These are phyloP conservation scores for Pseudocheirus occidentalis DNA, from an alignment of 2,797 vertebrate genomes.

Conservation along the genomic window DNA sequence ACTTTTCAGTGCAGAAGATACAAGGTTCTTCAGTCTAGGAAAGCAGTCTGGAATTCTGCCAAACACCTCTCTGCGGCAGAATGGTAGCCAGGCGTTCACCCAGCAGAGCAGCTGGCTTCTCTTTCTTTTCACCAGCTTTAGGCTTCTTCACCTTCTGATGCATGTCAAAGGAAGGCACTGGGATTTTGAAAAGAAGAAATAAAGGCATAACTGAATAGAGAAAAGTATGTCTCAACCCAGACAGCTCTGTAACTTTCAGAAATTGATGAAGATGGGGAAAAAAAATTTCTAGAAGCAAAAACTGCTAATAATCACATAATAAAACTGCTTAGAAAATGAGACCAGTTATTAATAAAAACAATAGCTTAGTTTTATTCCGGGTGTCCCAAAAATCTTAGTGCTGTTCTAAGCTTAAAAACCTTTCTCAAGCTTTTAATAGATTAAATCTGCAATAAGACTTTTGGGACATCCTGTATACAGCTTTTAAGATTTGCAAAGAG, in stretches of 20 bases:
- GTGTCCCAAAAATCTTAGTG: not conserved
- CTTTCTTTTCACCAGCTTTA: not conserved
- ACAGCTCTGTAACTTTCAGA: not conserved
- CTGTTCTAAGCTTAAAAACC: not conserved
- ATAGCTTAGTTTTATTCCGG: not conserved
- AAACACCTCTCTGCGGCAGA: not conserved
- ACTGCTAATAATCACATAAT: not conserved
- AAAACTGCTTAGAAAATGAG: not conserved
- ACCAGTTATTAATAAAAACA: not conserved
- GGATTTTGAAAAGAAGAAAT: not conserved
- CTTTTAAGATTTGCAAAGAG: not conserved
- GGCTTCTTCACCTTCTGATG: not conserved
- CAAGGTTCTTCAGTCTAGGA: not conserved
- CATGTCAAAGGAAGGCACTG: not conserved
- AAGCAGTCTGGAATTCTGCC: not conserved
- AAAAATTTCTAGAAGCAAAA: not conserved
- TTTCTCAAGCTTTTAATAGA: not conserved
- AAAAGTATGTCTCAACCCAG: not conserved
- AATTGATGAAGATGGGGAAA: not conserved
- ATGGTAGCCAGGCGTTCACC: not conserved
- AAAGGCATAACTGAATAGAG: not conserved
- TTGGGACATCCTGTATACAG: not conserved
- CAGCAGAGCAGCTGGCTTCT: not conserved
- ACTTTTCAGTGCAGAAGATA: not conserved
- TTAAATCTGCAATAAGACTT: not conserved